Base-by-base conservation (phyloP, 2,797 vertebrate species). In the Ibycter americanus region DNA sequence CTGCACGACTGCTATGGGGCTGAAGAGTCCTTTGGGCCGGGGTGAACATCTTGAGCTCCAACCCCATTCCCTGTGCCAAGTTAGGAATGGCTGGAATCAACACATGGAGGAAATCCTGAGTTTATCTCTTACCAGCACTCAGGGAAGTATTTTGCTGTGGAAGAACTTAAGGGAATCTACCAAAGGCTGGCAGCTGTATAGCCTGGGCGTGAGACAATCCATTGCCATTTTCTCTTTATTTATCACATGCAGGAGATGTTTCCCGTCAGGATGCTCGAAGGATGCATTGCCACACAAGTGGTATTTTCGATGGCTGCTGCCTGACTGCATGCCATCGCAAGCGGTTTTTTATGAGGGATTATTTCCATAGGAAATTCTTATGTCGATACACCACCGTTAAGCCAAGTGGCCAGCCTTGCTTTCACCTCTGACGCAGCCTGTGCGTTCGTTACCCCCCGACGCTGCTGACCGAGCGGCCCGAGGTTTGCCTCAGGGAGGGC, bases 1-100 rank as follows among this genome's bases (percentile, higher is more conserved):
- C 15, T 2, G 19, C 0, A 0, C 2, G 23, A 20, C 23, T 3
- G 3, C 31, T 18, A 5, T 40, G 12, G 10, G 54, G n/a, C 58
- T 52, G 20, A 7, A 14, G 49, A 59, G 23, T 22, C 49, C 49
- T 46, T 55, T 23, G 4, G 27, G 46, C 15, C 9, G 15, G 21
- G 13, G 18, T 11, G 32, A 18, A 7, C 65, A 26, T 14, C 65
- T 56, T 3, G 4, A 51, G 23, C 49, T 36, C 34, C 70, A 12
- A 9, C 13, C 51, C 40, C 42, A 1, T 12, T 5, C 12, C 1
- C 13, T 3, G 3, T 0, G 17, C 25, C 0, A 2, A n/a, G 18
- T 8, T 9, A 22, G 38, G 12, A 46, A 51, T 0, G 0, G 44
- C 20, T 1, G 4, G 11, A 23, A 67, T 3, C 1, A 0, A 17